Conservation (phyloP, 2,888 invertebrate species). For the Parascotia fuliginaria region DNA sequence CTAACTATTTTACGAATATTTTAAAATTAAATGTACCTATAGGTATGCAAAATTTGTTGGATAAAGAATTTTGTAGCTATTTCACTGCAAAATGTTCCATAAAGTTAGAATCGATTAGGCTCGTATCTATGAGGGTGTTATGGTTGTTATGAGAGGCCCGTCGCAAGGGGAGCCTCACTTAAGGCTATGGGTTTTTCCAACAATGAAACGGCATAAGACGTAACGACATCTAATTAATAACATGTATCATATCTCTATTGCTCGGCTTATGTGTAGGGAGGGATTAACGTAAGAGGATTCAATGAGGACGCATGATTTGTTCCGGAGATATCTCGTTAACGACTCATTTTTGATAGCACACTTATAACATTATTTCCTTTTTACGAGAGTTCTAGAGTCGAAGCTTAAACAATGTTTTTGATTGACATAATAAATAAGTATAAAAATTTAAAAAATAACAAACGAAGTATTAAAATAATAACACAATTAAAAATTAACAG, state of each 20-base stretch:
- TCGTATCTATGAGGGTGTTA: neutral
- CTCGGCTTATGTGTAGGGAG: slow-evolving; percentile 69
- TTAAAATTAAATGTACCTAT: too few relatives aligned
- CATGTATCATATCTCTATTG: slow-evolving; percentile 84
- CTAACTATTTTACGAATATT: too few relatives aligned
- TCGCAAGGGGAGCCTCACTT: slow-evolving; percentile 59
- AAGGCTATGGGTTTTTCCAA: slow-evolving; percentile 70
- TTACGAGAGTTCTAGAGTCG: slow-evolving; percentile 8
- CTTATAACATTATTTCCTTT: slow-evolving; percentile 48
- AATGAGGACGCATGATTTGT: slow-evolving; percentile 78
- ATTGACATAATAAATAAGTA: neutral
- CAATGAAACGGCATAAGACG: slow-evolving; percentile 82
- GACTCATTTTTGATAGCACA: slow-evolving; percentile 65
- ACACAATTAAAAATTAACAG: too few relatives aligned
- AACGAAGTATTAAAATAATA: too few relatives aligned
- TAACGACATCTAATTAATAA: slow-evolving; percentile 85
- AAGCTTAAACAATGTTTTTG: neutral
- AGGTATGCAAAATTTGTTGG: too few relatives aligned
- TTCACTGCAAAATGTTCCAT: neutral
- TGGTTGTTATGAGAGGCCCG: slow-evolving; percentile 14
- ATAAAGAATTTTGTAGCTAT: too few relatives aligned
- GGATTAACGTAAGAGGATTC: slow-evolving; percentile 82
- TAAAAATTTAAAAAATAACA: too few relatives aligned
- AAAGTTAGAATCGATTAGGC: neutral
- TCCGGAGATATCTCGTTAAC: slow-evolving; percentile 66